Evolutionary conservation across 2,888 invertebrate species (phyloP), one percentile per base, ranked within the genome.

Genomic region (Sepioteuthis lessoniana): DNA sequence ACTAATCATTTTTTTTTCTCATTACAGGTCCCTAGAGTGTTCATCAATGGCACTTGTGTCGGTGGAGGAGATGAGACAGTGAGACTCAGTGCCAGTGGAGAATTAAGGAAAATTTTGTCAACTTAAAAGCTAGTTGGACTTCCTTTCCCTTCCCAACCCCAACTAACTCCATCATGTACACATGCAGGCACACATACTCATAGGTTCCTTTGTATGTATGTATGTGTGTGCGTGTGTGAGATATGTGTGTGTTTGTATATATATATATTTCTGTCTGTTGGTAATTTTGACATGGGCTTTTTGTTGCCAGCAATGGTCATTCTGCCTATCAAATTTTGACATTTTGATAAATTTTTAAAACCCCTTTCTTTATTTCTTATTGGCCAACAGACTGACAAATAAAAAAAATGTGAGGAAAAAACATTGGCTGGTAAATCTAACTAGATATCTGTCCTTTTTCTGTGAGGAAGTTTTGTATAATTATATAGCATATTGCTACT

Each of bases 21-120:
- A 95, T 97, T 97, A 42, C 97, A 99, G 98, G 99, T 99, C 4
- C 99, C 99, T 0, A 98, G 99, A 96, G 99, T 99, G 4, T 99
- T 99, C 97, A 98, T 99, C 90, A 98, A 98, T 96, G 99, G 99
- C 4, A 98, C 98, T 96, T 99, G 98, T 97, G 97, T 99, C 94
- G 99, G 99, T 13, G 99, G 99, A 90, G 99, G 99, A 5, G 98
- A 98, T 7, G 99, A 99, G 96, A 98, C 99, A 0, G 98, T 98
- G 8, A 96, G 96, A 0, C 94, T 95, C 31, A 95, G 96, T 76
- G 94, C 90, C 8, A 94, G 91, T 94, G 96, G 96, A n/a, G 47
- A 96, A 55, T 95, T 97, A 31, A 95, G 94, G 93, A 93, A 93
- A 38, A 94, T 96, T 21, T 94, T 95, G 94, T 31, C 42, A 92